A percentile compares a stretch with the other conserved stretches of the same genome.
phyloP scores from a whole-genome alignment of 2,797 vertebrate genomes.

The Platyrinchus mystaceus region DNA sequence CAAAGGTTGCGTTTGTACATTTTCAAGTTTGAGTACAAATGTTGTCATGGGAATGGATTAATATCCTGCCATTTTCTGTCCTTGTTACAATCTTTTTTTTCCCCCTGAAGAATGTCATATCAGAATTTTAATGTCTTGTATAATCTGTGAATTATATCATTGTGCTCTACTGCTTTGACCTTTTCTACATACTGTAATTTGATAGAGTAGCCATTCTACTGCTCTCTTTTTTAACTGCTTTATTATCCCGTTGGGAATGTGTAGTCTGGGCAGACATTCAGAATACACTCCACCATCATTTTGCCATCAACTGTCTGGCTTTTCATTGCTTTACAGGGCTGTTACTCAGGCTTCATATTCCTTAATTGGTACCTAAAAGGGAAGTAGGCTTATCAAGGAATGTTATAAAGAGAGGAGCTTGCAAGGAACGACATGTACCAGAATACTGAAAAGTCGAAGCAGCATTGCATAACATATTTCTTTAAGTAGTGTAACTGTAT shows the following conservation, averaged over 20 bases:
- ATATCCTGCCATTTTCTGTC: constrained; percentile 55
- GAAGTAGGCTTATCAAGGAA: constrained; percentile 7
- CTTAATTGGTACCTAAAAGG: constrained; percentile 44
- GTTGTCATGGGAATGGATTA: constrained; percentile 56
- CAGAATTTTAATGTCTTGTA: constrained; percentile 72
- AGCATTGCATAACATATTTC: neutral
- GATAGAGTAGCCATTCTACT: constrained; percentile 69
- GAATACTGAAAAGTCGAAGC: constrained; percentile 1
- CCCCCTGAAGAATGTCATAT: constrained; percentile 50
- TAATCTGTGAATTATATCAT: constrained; percentile 77
- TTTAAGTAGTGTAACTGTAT: neutral
- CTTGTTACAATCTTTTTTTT: constrained; percentile 65
- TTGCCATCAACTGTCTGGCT: neutral
- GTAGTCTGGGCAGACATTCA: constrained; percentile 51
- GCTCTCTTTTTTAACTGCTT: constrained; percentile 67
- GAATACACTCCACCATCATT: constrained; percentile 50
- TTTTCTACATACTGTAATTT: constrained; percentile 75
- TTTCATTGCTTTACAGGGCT: constrained; percentile 28
- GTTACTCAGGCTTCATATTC: constrained; percentile 7
- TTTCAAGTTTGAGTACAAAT: constrained; percentile 43
- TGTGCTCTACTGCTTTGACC: constrained; percentile 74
- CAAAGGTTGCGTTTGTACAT: constrained; percentile 36
- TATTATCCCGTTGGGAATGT: constrained; percentile 63
- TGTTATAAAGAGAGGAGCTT: neutral
- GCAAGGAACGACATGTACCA: neutral